These are phyloP conservation scores for Drosophila kurseongensis DNA, from an alignment of 1,140 invertebrate species.

Conservation along the genomic window DNA sequence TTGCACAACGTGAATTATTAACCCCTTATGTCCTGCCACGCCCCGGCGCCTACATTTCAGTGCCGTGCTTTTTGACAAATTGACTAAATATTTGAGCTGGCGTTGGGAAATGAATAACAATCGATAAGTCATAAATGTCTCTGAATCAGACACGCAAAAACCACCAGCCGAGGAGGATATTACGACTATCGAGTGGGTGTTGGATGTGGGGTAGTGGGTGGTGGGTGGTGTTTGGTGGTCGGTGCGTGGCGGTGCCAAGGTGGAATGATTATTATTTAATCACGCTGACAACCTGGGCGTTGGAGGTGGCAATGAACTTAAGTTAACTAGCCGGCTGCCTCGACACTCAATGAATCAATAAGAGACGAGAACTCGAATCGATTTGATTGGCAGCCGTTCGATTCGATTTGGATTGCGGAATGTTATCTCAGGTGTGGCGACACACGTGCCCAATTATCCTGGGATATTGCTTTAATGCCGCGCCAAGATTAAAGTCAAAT, in stretches of 20 bases:
- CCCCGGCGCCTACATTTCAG: slow-evolving; percentile 5
- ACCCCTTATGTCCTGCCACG: slow-evolving; percentile 49
- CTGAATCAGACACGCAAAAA: slow-evolving; percentile 68
- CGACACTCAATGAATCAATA: slow-evolving; percentile 60
- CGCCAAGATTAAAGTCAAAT: slow-evolving; percentile 44
- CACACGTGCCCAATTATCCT: slow-evolving; percentile 52
- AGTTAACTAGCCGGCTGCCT: slow-evolving; percentile 46
- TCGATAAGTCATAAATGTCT: slow-evolving; percentile 81
- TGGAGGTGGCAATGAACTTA: slow-evolving; percentile 59
- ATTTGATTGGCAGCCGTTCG: slow-evolving; percentile 42
- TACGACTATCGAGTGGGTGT: slow-evolving; percentile 9
- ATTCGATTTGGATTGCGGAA: slow-evolving; percentile 19
- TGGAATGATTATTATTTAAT: slow-evolving; percentile 59
- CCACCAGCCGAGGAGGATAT: slow-evolving; percentile 16
- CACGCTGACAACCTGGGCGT: slow-evolving; percentile 61
- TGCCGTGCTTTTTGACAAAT: slow-evolving; percentile 70
- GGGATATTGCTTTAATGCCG: slow-evolving; percentile 33
- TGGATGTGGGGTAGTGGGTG: background rate
- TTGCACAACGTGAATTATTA: slow-evolving; percentile 77
- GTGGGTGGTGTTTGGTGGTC: background rate
- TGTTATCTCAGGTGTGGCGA: slow-evolving; percentile 20
- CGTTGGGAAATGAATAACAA: slow-evolving; percentile 73
- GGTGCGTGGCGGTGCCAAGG: slow-evolving; percentile 16
- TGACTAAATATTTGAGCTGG: slow-evolving; percentile 76
- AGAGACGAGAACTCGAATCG: slow-evolving; percentile 38